Evolutionary conservation across 2,113 vertebrate genomes (phyloP).

Genomic region (Cepphus grylle): DNA sequence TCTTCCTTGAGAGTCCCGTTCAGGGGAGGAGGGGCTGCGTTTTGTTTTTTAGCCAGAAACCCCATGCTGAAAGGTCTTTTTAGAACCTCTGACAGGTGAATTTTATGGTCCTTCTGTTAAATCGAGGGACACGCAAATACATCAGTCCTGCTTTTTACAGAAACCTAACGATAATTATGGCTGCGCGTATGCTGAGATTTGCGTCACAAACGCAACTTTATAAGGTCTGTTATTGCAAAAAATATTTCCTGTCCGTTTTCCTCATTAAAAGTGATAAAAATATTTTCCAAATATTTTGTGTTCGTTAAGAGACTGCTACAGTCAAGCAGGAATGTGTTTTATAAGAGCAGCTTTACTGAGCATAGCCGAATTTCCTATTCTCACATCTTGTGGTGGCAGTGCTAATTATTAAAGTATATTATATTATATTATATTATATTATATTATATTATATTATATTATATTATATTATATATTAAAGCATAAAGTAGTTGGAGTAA

Average conservation of each 20-base stretch:
- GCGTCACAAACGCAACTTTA: not conserved
- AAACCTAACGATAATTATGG: not conserved
- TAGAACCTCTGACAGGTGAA: not conserved
- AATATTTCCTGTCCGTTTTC: rapidly evolving
- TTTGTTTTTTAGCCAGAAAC: not conserved
- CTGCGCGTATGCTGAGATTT: not conserved
- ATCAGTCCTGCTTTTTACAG: not conserved
- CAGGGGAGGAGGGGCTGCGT: not conserved
- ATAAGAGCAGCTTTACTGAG: not conserved
- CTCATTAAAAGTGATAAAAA: not conserved
- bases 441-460: too few species aligned
- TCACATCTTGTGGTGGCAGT: not conserved
- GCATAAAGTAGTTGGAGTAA: slow-evolving; percentile 7
- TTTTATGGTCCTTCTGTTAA: not conserved
- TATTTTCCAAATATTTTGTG: not conserved
- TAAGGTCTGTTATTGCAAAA: not conserved
- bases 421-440: too few species aligned
- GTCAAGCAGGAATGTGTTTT: not conserved
- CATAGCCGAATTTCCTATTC: not conserved
- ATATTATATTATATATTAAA: not conserved
- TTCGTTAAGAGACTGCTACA: not conserved
- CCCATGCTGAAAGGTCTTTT: not conserved
- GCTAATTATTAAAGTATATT: not conserved
- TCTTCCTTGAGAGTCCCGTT: not conserved
- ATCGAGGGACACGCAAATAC: not conserved